A percentile compares a stretch with the other conserved stretches of the same genome.
These are phyloP conservation scores for Myopa testacea DNA, from an alignment of 2,888 invertebrate species.

Conservation along the genomic window DNA sequence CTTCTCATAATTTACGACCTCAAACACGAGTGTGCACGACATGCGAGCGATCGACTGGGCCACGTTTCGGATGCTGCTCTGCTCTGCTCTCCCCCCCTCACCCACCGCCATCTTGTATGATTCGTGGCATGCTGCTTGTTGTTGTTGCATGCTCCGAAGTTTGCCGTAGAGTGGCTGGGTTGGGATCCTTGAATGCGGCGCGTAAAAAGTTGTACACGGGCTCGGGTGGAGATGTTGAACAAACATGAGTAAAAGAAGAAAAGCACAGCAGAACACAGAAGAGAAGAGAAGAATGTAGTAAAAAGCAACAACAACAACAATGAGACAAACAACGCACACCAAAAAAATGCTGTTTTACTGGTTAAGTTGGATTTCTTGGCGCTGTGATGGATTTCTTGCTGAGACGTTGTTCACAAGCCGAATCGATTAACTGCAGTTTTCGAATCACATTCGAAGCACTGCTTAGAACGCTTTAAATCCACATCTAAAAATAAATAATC, in stretches of 20 bases:
- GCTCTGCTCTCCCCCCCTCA: background rate
- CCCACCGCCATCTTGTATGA: background rate
- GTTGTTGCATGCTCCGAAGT: too few species aligned
- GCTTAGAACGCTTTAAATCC: background rate
- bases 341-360: conserved; percentile 3
- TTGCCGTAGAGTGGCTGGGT: background rate
- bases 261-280: background rate
- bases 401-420: too few species aligned
- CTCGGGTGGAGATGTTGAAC: background rate
- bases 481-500: background rate
- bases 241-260: background rate
- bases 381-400: too few species aligned
- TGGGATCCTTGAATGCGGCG: background rate
- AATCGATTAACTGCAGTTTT: too few species aligned
- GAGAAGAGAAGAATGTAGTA: background rate
- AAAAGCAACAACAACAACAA: background rate
- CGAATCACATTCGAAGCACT: too few species aligned
- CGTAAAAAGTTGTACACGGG: background rate
- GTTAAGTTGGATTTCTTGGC: conserved; percentile 1
- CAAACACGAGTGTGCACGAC: conserved; percentile 9
- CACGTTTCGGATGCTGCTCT: background rate
- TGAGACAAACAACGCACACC: background rate
- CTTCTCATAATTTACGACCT: conserved; percentile 29
- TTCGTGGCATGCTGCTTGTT: background rate
- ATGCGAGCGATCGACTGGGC: background rate